These are phyloP conservation scores for Rhinoraja longicauda DNA, from an alignment of 2,797 vertebrate species.

Conservation along the genomic window DNA sequence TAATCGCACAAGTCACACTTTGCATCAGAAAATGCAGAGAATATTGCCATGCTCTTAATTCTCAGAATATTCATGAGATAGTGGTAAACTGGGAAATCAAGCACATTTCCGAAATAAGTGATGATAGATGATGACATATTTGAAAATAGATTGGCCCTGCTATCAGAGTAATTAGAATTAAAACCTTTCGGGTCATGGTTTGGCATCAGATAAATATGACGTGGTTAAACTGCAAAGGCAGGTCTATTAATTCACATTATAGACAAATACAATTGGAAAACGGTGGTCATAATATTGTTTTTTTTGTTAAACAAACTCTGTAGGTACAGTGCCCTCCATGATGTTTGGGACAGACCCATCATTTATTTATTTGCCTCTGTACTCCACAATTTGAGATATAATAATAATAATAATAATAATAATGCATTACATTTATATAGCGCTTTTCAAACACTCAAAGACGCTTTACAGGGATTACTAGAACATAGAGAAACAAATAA, in stretches of 20 bases:
- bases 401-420: no score
- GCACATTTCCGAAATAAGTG: neutral
- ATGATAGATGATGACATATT: slow-evolving; percentile 7
- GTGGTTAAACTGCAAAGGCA: neutral
- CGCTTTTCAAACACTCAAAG: no score
- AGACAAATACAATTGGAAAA: neutral
- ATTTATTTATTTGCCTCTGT: no score
- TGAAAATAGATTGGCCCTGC: neutral
- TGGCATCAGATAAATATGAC: neutral
- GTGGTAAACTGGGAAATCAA: neutral
- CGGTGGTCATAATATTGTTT: neutral
- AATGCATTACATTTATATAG: no score
- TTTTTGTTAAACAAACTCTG: neutral
- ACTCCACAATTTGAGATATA: no score
- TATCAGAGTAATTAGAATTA: neutral
- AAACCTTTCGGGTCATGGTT: neutral
- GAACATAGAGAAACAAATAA: no score
- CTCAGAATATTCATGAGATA: neutral
- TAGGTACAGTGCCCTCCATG: no score
- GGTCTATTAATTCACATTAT: neutral
- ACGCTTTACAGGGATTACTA: no score
- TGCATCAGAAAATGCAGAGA: neutral
- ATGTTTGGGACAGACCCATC: no score
- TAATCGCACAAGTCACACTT: neutral
- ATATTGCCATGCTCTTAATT: neutral